Conservation (phyloP, 2,888 invertebrate genomes). For the Drosophila longiperda region DNA sequence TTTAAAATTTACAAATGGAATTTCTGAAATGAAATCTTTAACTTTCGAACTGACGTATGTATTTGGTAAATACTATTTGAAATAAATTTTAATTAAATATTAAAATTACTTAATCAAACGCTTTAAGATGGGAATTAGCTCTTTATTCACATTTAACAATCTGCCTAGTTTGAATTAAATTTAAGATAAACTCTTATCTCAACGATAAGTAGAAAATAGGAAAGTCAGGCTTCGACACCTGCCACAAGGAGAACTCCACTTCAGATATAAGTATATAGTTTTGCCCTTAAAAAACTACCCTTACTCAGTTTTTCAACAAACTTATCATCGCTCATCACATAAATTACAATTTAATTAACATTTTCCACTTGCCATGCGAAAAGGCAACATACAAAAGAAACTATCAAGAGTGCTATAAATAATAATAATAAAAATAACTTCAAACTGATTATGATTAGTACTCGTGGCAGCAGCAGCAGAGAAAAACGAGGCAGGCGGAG, state of each 20-base stretch:
- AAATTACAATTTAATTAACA: slow-evolving; percentile 75
- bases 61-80: neutral
- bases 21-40: slow-evolving; percentile 2
- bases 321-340: slow-evolving; percentile 61
- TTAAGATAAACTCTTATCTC: neutral
- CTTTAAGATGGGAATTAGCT: neutral
- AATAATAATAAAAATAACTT: slow-evolving; percentile 42
- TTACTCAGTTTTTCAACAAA: slow-evolving; percentile 32
- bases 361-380: slow-evolving; percentile 63
- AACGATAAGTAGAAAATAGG: neutral
- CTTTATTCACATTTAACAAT: neutral
- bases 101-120: neutral
- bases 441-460: slow-evolving; percentile 62
- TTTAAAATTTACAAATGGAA: slow-evolving; percentile 21
- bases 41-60: neutral
- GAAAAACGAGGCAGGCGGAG: slow-evolving; percentile 4
- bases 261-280: neutral
- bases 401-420: slow-evolving; percentile 65
- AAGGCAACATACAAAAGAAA: slow-evolving; percentile 37
- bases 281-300: slow-evolving; percentile 3
- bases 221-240: neutral
- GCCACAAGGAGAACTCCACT: neutral
- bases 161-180: neutral
- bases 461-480: slow-evolving; percentile 17
- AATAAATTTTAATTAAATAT: neutral